Evolutionary conservation across 2,797 vertebrate species (phyloP), one percentile per base, ranked within the genome.

Genomic region (Pteronotus mesoamericanus): DNA sequence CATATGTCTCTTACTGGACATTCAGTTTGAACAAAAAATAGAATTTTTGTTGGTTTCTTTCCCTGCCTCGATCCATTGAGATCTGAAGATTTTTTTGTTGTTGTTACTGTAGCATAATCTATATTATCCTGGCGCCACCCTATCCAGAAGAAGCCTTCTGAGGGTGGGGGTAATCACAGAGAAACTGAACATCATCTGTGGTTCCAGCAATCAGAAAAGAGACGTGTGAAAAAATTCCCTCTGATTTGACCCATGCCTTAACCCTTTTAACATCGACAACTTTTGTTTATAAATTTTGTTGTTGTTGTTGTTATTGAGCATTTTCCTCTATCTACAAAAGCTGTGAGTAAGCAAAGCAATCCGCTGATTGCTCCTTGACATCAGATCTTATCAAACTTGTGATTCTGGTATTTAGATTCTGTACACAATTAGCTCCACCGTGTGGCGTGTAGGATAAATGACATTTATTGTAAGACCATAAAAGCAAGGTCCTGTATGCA

Each of bases 391-490:
- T 48, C 74, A 53, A 64, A 72, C 11, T 64, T 16, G 66, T 2
- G 32, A 21, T 0, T 10, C 64, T 21, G 2, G 18, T 5, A 71
- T 95, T 94, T 75, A 51, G 66, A 94, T 94, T 92, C 55, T 4
- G 66, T 24, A 48, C 42, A 69, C 80, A 21, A 21, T 44, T 79
- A 83, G 96, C 96, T 85, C 97, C 97, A 94, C 94, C 96, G 0
- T 94, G 97, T 97, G 97, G 96, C 86, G 66, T 4, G 37, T 46
- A 59, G 44, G 57, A 66, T 91, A 77, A 94, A 82, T 92, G 71
- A 75, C 96, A 94, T 71, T 61, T 86, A 39, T 15, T 44, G 24
- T 5, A 66, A 32, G 29, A 59, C 21, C 44, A 26, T 79, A 48
- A 75, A 84, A 79, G 39, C 61, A 84, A 89, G n/a, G n/a, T 90